These are phyloP conservation scores for Epinephelus moara DNA, from an alignment of 2,113 vertebrate genomes.

Conservation along the genomic window DNA sequence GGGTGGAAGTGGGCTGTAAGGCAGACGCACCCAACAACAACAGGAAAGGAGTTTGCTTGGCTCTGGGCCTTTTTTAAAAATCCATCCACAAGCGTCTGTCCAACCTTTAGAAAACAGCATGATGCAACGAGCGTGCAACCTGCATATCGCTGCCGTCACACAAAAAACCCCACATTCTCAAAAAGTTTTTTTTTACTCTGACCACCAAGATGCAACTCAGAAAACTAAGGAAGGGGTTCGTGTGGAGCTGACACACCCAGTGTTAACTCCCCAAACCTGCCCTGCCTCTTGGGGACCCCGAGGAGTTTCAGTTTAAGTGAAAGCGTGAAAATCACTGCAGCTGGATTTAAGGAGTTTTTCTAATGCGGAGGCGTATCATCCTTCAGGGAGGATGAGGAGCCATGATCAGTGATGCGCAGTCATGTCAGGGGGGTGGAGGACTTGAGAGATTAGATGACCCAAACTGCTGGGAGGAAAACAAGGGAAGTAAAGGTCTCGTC, in stretches of 20 bases:
- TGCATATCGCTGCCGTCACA: constrained; percentile 4
- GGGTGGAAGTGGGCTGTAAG: constrained; percentile 64
- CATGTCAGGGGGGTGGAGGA: constrained; percentile 25
- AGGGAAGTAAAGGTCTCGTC: constrained; percentile 3
- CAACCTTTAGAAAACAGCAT: constrained; percentile 61
- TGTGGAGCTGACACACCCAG: neutral
- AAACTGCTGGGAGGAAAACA: constrained; percentile 7
- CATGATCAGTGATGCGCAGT: neutral
- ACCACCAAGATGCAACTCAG: constrained; percentile 8
- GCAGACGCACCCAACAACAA: constrained; percentile 73
- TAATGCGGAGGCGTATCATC: neutral
- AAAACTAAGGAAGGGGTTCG: constrained; percentile 5
- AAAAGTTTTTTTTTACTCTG: neutral
- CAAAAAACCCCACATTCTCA: constrained; percentile 28
- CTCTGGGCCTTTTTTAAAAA: constrained; percentile 48
- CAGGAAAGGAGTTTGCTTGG: constrained; percentile 70
- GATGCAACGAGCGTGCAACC: constrained; percentile 78
- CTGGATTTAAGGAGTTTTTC: constrained; percentile 1
- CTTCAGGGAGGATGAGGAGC: constrained; percentile 23
- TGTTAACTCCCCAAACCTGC: neutral
- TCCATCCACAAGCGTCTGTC: constrained; percentile 47
- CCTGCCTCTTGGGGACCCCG: neutral
- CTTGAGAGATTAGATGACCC: constrained; percentile 19
- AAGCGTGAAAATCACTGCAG: neutral
- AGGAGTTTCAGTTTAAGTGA: neutral